These are phyloP conservation scores for Phalera bucephala DNA, from an alignment of 2,888 invertebrate species.

Conservation along the genomic window DNA sequence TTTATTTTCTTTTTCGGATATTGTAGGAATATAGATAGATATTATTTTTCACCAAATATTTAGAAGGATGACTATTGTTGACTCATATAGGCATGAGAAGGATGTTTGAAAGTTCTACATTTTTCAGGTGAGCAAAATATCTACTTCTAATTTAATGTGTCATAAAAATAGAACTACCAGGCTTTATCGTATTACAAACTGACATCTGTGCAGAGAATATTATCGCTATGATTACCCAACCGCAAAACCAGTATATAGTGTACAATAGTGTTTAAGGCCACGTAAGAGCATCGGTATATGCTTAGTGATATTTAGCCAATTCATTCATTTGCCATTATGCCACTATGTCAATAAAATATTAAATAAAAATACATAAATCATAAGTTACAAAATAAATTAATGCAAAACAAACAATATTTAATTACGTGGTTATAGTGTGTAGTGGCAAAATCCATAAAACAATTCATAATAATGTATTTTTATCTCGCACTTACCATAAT, in stretches of 20 bases:
- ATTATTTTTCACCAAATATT: no score
- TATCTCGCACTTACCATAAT: conserved; percentile 35
- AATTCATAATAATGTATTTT: conserved; percentile 28
- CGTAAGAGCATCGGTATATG: conserved; percentile 46
- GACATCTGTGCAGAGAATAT: conserved; percentile 24
- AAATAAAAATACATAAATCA: conserved; percentile 37
- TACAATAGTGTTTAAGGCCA: conserved; percentile 43
- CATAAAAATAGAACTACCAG: conserved; percentile 8
- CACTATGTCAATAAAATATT: conserved; percentile 68
- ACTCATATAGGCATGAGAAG: conserved; percentile 4
- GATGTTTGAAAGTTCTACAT: conserved; percentile 1
- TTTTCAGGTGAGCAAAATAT: conserved; percentile 9
- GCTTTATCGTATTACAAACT: conserved; percentile 13
- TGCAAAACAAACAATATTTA: conserved; percentile 35
- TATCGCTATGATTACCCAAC: conserved; percentile 31
- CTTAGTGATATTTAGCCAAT: conserved; percentile 49
- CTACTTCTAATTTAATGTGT: conserved; percentile 20
- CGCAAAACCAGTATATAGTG: conserved; percentile 17
- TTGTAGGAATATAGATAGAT: no score
- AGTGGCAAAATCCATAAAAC: conserved; percentile 35
- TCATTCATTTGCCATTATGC: conserved; percentile 62
- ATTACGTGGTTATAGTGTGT: conserved; percentile 23
- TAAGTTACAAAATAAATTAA: conserved; percentile 34
- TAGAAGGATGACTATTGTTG: conserved; percentile 8
- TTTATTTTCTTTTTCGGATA: no score